phyloP scores from a whole-genome alignment of 1,140 invertebrate genomes.

The Hyposmocoma kahamanoa region DNA sequence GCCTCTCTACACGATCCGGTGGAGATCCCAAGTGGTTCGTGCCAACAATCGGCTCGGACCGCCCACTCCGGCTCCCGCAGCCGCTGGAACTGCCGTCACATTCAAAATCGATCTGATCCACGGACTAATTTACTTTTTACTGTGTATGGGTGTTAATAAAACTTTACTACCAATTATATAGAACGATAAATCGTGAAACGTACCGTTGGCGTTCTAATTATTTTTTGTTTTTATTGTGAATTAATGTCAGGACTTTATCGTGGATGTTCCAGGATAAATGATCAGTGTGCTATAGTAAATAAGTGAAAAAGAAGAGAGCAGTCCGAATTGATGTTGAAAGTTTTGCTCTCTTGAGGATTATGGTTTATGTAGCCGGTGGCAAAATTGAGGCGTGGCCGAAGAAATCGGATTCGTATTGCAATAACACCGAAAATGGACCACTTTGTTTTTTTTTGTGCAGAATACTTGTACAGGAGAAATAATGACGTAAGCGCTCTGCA shows the following conservation, averaged over 20 bases:
- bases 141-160: not conserved
- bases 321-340: too few species aligned
- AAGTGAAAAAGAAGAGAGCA: too few species aligned
- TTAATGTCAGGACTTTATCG: not conserved
- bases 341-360: too few species aligned
- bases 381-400: too few species aligned
- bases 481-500: too few species aligned
- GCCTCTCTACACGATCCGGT: conserved; percentile 72
- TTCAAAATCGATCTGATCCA: not conserved
- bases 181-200: not conserved
- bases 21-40: conserved; percentile 77
- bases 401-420: too few species aligned
- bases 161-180: not conserved
- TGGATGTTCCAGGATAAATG: not conserved
- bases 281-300: too few species aligned
- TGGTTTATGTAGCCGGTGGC: too few species aligned
- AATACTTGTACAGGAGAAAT: too few species aligned
- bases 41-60: conserved; percentile 76
- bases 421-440: too few species aligned
- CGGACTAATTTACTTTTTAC: not conserved
- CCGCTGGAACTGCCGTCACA: conserved; percentile 36
- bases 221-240: too few species aligned
- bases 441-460: too few species aligned
- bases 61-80: conserved; percentile 75
- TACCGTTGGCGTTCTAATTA: not conserved